phyloP scores from a whole-genome alignment of 2,888 invertebrate genomes.

The Orchestes rusci region DNA sequence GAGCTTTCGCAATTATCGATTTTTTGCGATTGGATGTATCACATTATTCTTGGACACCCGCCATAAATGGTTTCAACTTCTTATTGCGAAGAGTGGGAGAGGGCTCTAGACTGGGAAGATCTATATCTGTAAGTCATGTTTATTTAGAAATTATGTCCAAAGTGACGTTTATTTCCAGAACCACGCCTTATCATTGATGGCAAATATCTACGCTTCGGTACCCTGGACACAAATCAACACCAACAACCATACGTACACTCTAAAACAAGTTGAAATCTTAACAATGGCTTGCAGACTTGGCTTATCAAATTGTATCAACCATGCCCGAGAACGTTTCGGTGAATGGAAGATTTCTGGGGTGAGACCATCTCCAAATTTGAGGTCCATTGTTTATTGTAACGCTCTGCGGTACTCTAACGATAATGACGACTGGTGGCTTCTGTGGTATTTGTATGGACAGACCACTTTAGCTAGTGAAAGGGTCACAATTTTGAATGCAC shows the following conservation, averaged over 20 bases:
- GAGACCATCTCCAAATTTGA: constrained; percentile 57
- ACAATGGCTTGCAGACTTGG: constrained; percentile 58
- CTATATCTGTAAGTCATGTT: constrained; percentile 16
- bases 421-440: constrained; percentile 54
- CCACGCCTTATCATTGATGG: constrained; percentile 18
- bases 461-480: constrained; percentile 61
- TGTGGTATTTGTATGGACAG: constrained; percentile 51
- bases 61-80: constrained; percentile 34
- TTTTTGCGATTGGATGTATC: constrained; percentile 61
- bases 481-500: constrained; percentile 53
- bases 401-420: constrained; percentile 56
- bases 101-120: constrained; percentile 19
- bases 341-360: constrained; percentile 17
- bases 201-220: constrained; percentile 13
- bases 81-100: constrained; percentile 25
- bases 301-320: constrained; percentile 49
- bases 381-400: constrained; percentile 67
- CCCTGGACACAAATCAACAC: constrained; percentile 14
- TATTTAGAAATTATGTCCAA: not conserved
- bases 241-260: constrained; percentile 46
- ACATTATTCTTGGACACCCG: constrained; percentile 69
- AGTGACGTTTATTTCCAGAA: constrained; percentile 12
- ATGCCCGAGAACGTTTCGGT: constrained; percentile 36
- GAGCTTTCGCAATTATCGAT: constrained; percentile 55
- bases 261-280: constrained; percentile 53